These are phyloP conservation scores for Seira musarum DNA, from an alignment of 2,888 invertebrate species.

Conservation along the genomic window DNA sequence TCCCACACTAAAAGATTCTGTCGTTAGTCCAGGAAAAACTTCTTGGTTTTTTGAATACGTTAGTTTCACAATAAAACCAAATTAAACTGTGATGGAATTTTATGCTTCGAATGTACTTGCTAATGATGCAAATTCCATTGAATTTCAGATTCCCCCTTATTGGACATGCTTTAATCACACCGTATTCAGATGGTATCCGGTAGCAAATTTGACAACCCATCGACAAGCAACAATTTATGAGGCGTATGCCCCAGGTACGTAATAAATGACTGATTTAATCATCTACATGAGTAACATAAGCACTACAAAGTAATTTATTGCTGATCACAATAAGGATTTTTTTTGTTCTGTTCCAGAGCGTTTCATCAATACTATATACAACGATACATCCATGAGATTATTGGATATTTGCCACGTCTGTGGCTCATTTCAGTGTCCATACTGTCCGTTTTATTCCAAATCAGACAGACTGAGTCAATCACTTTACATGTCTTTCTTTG, in stretches of 20 bases:
- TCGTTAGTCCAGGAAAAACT: constrained; percentile 71
- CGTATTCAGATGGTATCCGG: constrained; percentile 95
- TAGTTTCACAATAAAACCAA: no score
- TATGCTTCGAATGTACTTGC: no score
- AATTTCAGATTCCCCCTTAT: constrained; percentile 71
- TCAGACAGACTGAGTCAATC: no score
- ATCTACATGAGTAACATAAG: no score
- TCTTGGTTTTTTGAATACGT: constrained; percentile 75
- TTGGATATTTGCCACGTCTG: constrained; percentile 95
- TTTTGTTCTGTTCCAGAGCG: no score
- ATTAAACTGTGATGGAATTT: no score
- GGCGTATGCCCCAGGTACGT: constrained; percentile 95
- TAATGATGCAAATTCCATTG: no score
- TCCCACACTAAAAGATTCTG: constrained; percentile 71
- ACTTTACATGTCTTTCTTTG: no score
- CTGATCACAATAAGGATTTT: no score
- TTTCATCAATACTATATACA: constrained; percentile 93
- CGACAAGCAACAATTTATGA: constrained; percentile 93
- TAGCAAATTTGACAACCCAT: constrained; percentile 96
- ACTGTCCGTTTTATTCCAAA: constrained; percentile 68
- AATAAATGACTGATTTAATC: no score
- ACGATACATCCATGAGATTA: constrained; percentile 87
- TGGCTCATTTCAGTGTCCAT: constrained; percentile 80
- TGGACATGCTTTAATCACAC: constrained; percentile 92
- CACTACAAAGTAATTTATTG: no score